These are phyloP conservation scores for Parotocinclus haroldoi DNA, from an alignment of 2,797 vertebrate species.

Conservation along the genomic window DNA sequence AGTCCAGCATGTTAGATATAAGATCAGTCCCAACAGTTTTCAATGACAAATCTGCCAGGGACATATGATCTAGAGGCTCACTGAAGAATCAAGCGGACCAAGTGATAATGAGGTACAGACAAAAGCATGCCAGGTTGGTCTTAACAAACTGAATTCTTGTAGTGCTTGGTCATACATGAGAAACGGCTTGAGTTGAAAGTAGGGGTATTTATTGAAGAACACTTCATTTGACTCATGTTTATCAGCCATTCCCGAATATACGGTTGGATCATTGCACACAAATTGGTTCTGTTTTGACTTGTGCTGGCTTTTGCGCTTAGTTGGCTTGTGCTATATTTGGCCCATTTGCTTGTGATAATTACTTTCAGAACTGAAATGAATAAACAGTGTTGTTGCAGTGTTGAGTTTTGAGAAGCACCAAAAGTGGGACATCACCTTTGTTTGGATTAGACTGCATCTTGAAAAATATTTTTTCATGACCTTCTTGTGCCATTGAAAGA, in stretches of 20 bases:
- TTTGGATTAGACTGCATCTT: background rate
- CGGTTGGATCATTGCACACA: background rate
- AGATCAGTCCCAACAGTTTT: slow-evolving; percentile 22
- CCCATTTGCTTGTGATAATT: slow-evolving; percentile 1
- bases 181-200: too few relatives aligned
- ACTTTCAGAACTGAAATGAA: slow-evolving; percentile 35
- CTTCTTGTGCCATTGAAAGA: too few relatives aligned
- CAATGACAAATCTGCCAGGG: background rate
- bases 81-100: too few relatives aligned
- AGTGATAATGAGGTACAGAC: too few relatives aligned
- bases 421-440: slow-evolving; percentile 1
- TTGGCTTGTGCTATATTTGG: slow-evolving; percentile 16
- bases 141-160: too few relatives aligned
- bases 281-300: slow-evolving; percentile 20
- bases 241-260: slow-evolving; percentile 1
- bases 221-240: slow-evolving; percentile 1
- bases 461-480: too few relatives aligned
- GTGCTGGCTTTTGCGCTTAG: background rate
- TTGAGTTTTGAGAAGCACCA: background rate
- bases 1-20: slow-evolving; percentile 21
- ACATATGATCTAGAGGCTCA: background rate
- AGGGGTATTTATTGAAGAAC: background rate
- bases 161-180: too few relatives aligned
- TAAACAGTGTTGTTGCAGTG: background rate
- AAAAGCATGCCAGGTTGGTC: too few relatives aligned